Evolutionary conservation across 1,140 invertebrate genomes (phyloP).

Genomic region (Hermetia illucens): DNA sequence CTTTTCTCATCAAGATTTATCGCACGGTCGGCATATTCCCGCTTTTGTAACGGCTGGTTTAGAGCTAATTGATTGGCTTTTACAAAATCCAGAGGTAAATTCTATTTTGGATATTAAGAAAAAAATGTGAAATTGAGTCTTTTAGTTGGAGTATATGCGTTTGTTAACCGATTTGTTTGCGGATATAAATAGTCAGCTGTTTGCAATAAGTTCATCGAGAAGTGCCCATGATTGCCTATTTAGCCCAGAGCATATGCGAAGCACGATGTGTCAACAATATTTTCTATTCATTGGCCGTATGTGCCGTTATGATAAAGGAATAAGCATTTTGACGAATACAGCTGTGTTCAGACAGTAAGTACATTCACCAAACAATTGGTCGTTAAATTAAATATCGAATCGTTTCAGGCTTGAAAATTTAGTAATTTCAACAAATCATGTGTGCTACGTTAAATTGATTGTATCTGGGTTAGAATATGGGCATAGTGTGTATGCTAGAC

Average conservation of each 20-base stretch:
- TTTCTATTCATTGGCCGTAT: constrained; percentile 85
- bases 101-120: neutral
- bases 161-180: constrained; percentile 62
- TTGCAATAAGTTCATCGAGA: constrained; percentile 52
- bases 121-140: constrained; percentile 1
- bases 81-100: constrained; percentile 39
- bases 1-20: constrained; percentile 59
- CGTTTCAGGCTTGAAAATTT: constrained; percentile 59
- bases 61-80: constrained; percentile 62
- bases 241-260: constrained; percentile 73
- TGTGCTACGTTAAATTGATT: constrained; percentile 84
- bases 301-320: constrained; percentile 56
- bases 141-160: constrained; percentile 38
- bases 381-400: constrained; percentile 5
- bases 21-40: constrained; percentile 33
- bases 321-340: constrained; percentile 57
- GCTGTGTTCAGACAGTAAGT: constrained; percentile 60
- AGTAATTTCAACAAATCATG: constrained; percentile 68
- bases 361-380: neutral
- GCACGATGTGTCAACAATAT: constrained; percentile 83
- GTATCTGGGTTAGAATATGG: constrained; percentile 81
- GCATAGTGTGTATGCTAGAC: too few relatives aligned
- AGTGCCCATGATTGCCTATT: constrained; percentile 78
- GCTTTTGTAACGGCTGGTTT: constrained; percentile 57
- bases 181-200: constrained; percentile 65